Evolutionary conservation across 2,888 invertebrate species (phyloP), one percentile per base, ranked within the genome.

Genomic region (Nephrotoma appendiculata): DNA sequence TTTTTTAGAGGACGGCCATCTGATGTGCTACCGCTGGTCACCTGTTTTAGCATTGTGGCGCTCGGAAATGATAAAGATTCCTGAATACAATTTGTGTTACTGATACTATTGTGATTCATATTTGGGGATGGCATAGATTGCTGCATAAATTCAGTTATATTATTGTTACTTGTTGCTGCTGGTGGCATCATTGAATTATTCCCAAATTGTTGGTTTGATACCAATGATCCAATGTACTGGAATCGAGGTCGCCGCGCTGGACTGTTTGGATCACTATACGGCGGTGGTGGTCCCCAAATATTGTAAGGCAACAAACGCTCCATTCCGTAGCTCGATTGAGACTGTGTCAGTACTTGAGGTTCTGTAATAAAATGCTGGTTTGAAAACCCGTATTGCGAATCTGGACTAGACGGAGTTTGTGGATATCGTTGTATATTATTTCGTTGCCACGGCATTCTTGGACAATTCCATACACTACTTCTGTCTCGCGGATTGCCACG

Each of bases 211-310:
- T 42, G 85, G 7, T 15, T 15, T 42, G 31, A 19, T 9, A 85
- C 85, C 15, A 84, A 42, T 5, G 71, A 71, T 31, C 71, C 71
- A 31, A 71, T 71, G 48, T 89, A 89, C 87, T 91, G 91, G 88
- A 91, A 91, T 86, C 91, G 91, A 2, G 92, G 92, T 57, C 94
- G 91, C 87, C 94, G 91, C 0, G 94, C 94, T 0, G 94, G 94
- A 88, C 94, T 94, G 89, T 96, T 96, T 52, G 96, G 96, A 86
- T 96, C 96, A 87, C 96, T 96, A 90, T 97, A 97, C 0, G 97
- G 97, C 0, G 97, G 97, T 0, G 97, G 97, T 0, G 97, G 97
- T 0, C 97, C 97, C 97, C 97, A 97, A 19, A 96, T 90, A 89
- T 94, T 92, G 89, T 94, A 92, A 89, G 94, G 89, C 91, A 94